phyloP scores from a whole-genome alignment of 2,113 vertebrate species.

The Amphilophus citrinellus region DNA sequence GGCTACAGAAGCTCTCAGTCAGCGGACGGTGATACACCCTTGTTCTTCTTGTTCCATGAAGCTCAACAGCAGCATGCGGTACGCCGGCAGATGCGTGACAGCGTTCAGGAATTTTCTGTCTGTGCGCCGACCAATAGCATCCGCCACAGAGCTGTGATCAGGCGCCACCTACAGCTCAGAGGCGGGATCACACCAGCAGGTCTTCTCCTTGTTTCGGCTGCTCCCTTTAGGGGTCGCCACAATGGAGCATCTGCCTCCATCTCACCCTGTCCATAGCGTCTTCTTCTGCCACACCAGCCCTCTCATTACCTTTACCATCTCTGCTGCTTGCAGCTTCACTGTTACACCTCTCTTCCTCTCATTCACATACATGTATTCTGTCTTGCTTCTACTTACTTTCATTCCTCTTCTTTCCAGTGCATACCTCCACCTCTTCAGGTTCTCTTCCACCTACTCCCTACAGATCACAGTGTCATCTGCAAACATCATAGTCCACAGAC shows the following conservation, averaged over 20 bases:
- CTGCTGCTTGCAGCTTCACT: too few species aligned
- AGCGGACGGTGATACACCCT: conserved; percentile 58
- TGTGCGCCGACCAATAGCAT: conserved; percentile 50
- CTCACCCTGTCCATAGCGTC: background rate
- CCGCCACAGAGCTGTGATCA: background rate
- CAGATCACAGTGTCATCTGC: too few species aligned
- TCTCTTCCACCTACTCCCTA: too few species aligned
- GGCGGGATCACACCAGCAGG: background rate
- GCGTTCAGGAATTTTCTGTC: conserved; percentile 73
- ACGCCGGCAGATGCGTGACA: conserved; percentile 64
- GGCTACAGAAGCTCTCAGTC: conserved; percentile 46
- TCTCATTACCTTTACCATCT: background rate
- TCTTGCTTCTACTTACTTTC: too few species aligned
- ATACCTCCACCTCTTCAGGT: too few species aligned
- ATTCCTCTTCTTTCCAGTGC: too few species aligned
- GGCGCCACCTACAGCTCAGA: conserved; percentile 28
- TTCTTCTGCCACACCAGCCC: background rate
- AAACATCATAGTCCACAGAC: too few species aligned
- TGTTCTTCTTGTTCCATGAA: conserved; percentile 77
- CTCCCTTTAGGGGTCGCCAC: background rate
- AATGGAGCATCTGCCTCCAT: background rate
- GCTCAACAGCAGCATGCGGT: conserved; percentile 69
- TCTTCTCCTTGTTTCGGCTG: background rate
- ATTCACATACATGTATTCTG: too few species aligned
- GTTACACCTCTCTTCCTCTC: too few species aligned